These are phyloP conservation scores for Chelonus formosanus DNA, from an alignment of 2,888 invertebrate genomes.

Conservation along the genomic window DNA sequence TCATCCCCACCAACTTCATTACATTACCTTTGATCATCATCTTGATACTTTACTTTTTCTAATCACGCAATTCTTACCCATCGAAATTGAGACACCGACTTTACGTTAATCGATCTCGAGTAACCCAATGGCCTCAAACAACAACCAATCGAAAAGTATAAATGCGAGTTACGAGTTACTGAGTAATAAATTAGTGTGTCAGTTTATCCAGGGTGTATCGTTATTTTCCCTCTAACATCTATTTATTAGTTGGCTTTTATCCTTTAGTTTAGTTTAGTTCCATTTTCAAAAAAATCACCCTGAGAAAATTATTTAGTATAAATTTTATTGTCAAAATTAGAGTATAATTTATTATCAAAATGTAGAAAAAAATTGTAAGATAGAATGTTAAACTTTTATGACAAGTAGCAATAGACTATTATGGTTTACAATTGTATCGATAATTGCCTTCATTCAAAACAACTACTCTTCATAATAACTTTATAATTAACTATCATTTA, in stretches of 20 bases:
- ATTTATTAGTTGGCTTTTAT: constrained; percentile 27
- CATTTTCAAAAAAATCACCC: no score
- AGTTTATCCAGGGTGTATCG: constrained; percentile 22
- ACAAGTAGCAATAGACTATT: no score
- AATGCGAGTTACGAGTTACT: neutral
- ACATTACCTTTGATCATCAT: constrained; percentile 10
- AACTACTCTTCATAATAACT: no score
- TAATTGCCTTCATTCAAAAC: no score
- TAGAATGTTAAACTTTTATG: no score
- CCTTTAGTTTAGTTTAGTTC: neutral
- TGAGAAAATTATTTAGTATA: no score
- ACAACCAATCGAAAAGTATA: constrained; percentile 15
- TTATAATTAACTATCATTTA: no score
- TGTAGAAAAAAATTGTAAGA: no score
- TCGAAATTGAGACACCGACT: constrained; percentile 25
- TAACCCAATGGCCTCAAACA: constrained; percentile 1
- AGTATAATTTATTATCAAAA: no score
- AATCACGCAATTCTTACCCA: neutral
- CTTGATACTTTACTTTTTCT: constrained; percentile 1
- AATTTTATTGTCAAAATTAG: no score
- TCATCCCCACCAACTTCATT: constrained; percentile 9
- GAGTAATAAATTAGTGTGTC: constrained; percentile 34
- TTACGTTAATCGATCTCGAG: constrained; percentile 18
- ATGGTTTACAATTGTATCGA: no score
- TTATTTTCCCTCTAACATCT: constrained; percentile 14